Conservation (phyloP, 2,888 invertebrate species). For the Corythucha ciliata region DNA sequence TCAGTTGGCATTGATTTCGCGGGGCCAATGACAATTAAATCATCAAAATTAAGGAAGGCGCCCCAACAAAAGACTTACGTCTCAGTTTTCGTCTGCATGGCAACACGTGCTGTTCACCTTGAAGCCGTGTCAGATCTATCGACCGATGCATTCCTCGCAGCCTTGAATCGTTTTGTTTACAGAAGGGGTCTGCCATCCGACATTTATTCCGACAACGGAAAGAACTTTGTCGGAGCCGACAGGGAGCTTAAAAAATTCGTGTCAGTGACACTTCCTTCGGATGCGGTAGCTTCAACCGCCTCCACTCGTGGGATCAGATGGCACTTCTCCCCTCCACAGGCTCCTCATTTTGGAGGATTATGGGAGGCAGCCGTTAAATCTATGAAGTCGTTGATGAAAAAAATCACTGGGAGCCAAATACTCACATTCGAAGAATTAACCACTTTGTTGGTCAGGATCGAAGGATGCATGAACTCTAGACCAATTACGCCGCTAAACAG, state of each 20-base stretch:
- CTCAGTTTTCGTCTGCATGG: conserved; percentile 36
- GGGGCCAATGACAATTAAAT: conserved; percentile 33
- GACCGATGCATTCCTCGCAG: conserved; percentile 37
- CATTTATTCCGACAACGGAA: conserved; percentile 39
- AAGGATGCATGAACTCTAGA: conserved; percentile 37
- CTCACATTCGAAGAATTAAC: conserved; percentile 36
- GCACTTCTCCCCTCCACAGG: conserved; percentile 29
- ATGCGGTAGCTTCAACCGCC: conserved; percentile 26
- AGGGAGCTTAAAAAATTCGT: conserved; percentile 9
- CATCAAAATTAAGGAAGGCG: conserved; percentile 24
- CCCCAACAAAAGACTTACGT: conserved; percentile 34
- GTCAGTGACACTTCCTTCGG: background rate
- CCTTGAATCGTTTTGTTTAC: conserved; percentile 37
- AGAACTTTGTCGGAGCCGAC: conserved; percentile 39
- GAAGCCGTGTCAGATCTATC: conserved; percentile 37
- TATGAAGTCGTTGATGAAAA: conserved; percentile 35
- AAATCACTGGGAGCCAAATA: conserved; percentile 27
- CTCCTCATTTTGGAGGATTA: conserved; percentile 37
- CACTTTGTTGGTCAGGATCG: conserved; percentile 34
- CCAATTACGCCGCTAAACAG: conserved; percentile 35
- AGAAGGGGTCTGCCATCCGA: conserved; percentile 35
- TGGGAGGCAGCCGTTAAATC: conserved; percentile 38
- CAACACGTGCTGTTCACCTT: conserved; percentile 37
- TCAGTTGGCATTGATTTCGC: too few species aligned
- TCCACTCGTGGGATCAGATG: conserved; percentile 34